These are phyloP conservation scores for Zophobas morio DNA, from an alignment of 1,140 invertebrate genomes.

Conservation along the genomic window DNA sequence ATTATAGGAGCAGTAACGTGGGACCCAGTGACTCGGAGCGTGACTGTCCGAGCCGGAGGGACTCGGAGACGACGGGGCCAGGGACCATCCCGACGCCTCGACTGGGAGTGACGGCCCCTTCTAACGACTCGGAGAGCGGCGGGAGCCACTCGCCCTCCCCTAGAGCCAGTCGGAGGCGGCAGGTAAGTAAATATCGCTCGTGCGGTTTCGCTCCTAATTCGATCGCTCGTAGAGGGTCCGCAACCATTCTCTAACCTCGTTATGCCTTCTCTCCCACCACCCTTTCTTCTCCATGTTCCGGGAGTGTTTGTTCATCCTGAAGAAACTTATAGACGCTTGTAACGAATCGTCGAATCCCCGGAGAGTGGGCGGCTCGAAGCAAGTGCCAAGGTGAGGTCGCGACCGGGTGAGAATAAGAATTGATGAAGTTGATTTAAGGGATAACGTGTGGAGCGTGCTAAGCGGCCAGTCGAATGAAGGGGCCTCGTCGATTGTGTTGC, in stretches of 20 bases:
- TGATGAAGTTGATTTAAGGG: slow-evolving; percentile 71
- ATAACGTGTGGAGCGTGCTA: slow-evolving; percentile 93
- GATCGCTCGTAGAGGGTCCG: slow-evolving; percentile 78
- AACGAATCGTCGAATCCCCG: slow-evolving; percentile 92
- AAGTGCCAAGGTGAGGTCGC: slow-evolving; percentile 80
- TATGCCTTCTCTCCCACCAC: slow-evolving; percentile 99
- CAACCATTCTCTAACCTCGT: slow-evolving; percentile 94
- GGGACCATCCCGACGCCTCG: slow-evolving; percentile 67
- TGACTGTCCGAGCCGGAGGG: slow-evolving; percentile 79
- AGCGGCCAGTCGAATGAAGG: slow-evolving; percentile 83
- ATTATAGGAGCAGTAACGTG: slow-evolving; percentile 91
- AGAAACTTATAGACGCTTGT: slow-evolving; percentile 96
- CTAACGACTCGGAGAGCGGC: slow-evolving; percentile 88
- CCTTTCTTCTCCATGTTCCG: slow-evolving; percentile 98
- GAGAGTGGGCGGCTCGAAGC: slow-evolving; percentile 90
- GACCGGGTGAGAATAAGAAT: not conserved
- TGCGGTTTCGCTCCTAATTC: slow-evolving; percentile 1
- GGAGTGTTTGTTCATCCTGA: slow-evolving; percentile 95
- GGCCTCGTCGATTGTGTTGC: slow-evolving; percentile 89
- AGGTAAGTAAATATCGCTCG: slow-evolving; percentile 69
- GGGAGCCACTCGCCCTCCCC: slow-evolving; percentile 90
- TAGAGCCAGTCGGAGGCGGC: slow-evolving; percentile 84
- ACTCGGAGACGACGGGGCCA: slow-evolving; percentile 72
- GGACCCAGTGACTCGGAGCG: slow-evolving; percentile 90
- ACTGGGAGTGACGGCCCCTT: slow-evolving; percentile 77